Percentiles rank a stretch among this genome's conserved stretches.
These are phyloP conservation scores for Teleiodes luculella DNA, from an alignment of 2,888 invertebrate genomes.

Conservation along the genomic window DNA sequence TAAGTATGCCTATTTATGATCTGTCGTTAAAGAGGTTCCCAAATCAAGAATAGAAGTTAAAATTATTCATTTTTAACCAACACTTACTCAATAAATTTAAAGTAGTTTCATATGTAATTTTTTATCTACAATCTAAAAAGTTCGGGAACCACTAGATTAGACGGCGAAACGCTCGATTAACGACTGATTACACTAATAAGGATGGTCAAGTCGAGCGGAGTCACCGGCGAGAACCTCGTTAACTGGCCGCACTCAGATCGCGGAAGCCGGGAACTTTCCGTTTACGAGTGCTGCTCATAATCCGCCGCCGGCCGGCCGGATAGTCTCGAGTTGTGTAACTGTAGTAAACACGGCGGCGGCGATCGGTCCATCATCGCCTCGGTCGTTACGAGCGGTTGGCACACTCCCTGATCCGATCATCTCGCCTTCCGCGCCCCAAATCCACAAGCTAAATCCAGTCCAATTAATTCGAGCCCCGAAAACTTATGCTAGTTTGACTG, in stretches of 20 bases:
- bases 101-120: too few species aligned
- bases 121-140: too few species aligned
- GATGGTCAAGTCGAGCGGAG: background rate
- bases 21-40: too few species aligned
- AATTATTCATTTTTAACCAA: too few species aligned
- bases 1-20: too few species aligned
- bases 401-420: background rate
- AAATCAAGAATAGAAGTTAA: too few species aligned
- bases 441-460: too few species aligned
- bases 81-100: too few species aligned
- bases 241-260: background rate
- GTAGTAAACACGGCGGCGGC: background rate
- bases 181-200: background rate
- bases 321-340: background rate
- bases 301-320: background rate
- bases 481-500: background rate
- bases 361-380: conserved; percentile 2
- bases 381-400: background rate
- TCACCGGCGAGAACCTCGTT: background rate
- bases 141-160: too few species aligned
- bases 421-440: background rate
- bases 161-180: background rate
- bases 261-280: background rate
- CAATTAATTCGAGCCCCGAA: background rate
- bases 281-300: background rate